Base-by-base conservation (phyloP, 1,140 invertebrate species). In the Hylaeus volcanicus region DNA sequence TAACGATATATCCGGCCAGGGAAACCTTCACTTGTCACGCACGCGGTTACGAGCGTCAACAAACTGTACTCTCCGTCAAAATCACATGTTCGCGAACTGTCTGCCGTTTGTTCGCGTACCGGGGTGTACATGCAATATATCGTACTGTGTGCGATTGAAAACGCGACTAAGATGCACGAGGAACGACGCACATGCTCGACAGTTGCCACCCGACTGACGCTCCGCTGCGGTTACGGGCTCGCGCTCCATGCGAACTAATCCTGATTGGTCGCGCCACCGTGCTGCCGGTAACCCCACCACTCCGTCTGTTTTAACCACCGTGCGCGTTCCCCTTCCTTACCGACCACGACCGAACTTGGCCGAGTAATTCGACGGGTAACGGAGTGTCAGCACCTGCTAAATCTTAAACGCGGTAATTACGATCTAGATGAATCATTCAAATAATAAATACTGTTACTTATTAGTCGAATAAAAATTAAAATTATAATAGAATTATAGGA, bases 201-300 rank as follows among this genome's bases (percentile, higher is more conserved):
- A 86, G 91, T 92, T 92, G 88, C 90, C 90, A 92, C 88, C 90
- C 90, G 89, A 92, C 91, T 92, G 89, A 86, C 71, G 82, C 81
- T 60, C 74, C 51, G 53, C 45, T 12, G 12, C 43, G 63, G 69
- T 63, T 61, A 75, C 71, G 72, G 60, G 81, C 75, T 81, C 71
- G 72, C 65, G 81, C 75, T 84, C 74, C 63, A 56, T 64, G 66
- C n/a, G 76, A 66, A 73, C 69, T 79, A 60, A 51, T 56, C 63
- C 43, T 51, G 66, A 70, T 72, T 68, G n/a, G 45, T 41, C 15
- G 74, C 81, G 69, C 76, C 80, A 78, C 60, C 68, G 61, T 70
- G 41, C 65, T 48, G 61, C n/a, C 60, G 0, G 12, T 0, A 0
- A 4, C 8, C 26, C 45, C 56, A 39, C 53, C 51, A n/a, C 37